Evolutionary conservation across 2,113 vertebrate species (phyloP).

Genomic region (Abramis brama): DNA sequence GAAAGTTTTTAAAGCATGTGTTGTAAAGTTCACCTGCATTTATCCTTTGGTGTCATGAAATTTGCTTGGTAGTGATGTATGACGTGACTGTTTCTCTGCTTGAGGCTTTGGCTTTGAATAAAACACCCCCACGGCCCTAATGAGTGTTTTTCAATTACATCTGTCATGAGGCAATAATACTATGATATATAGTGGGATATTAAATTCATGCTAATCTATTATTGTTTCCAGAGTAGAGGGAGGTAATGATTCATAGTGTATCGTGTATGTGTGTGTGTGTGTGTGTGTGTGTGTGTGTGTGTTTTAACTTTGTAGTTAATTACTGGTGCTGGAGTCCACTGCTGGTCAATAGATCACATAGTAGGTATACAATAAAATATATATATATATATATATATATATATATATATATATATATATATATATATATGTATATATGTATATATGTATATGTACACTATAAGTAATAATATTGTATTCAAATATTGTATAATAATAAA

Average conservation of each 20-base stretch:
- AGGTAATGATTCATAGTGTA: conserved; percentile 38
- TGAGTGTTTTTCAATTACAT: conserved; percentile 99
- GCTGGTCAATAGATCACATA: conserved; percentile 8
- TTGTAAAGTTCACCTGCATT: conserved; percentile 43
- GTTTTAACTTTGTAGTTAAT: background rate
- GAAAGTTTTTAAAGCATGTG: background rate
- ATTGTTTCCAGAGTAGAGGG: conserved; percentile 72
- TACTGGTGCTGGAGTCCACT: background rate
- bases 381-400: too few relatives aligned
- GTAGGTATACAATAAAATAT: background rate
- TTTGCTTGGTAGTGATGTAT: conserved; percentile 75
- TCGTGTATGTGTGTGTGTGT: background rate
- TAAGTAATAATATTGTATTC: too few relatives aligned
- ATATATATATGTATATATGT: too few relatives aligned
- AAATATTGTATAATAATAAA: background rate
- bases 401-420: too few relatives aligned
- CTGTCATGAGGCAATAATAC: conserved; percentile 95
- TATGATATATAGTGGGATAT: conserved; percentile 99
- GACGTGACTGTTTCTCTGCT: conserved; percentile 71
- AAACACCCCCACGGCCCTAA: conserved; percentile 89
- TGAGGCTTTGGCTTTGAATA: conserved; percentile 88
- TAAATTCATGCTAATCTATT: conserved; percentile 97
- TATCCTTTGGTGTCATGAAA: conserved; percentile 74
- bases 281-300: background rate
- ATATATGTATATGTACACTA: too few relatives aligned